A percentile compares a stretch with the other conserved stretches of the same genome.
phyloP scores from a whole-genome alignment of 1,140 invertebrate genomes.

The Philotrypesis tridentata region DNA sequence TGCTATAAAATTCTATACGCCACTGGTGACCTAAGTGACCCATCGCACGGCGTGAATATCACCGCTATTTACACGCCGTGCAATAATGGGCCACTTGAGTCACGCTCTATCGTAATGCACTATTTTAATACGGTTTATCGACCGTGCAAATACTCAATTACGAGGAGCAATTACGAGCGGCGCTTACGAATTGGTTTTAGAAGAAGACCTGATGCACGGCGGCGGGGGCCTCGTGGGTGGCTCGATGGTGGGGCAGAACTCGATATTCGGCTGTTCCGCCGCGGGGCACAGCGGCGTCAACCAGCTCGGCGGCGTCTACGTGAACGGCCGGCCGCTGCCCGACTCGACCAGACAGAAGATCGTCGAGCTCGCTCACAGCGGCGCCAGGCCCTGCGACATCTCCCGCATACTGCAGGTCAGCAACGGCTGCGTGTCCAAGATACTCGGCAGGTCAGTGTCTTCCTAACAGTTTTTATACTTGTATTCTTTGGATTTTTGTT shows the following conservation, averaged over 20 bases:
- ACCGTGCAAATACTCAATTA: too few species aligned
- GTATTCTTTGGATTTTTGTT: too few species aligned
- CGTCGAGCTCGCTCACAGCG: constrained; percentile 96
- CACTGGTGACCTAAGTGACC: too few species aligned
- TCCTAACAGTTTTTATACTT: not conserved
- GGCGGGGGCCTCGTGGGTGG: constrained; percentile 69
- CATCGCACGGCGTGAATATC: too few species aligned
- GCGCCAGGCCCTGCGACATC: constrained; percentile 98
- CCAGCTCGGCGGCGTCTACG: constrained; percentile 98
- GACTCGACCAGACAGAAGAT: constrained; percentile 98
- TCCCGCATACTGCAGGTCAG: constrained; percentile 96
- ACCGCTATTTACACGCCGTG: too few species aligned
- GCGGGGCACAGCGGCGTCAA: constrained; percentile 97
- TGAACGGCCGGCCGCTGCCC: constrained; percentile 96
- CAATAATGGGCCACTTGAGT: too few species aligned
- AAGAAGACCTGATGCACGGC: constrained; percentile 73
- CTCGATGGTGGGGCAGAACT: constrained; percentile 76
- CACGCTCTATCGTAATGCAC: too few species aligned
- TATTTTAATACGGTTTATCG: too few species aligned
- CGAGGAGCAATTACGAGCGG: not conserved
- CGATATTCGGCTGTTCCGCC: constrained; percentile 84
- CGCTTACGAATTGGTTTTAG: constrained; percentile 59
- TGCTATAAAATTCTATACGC: too few species aligned
- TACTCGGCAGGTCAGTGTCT: constrained; percentile 90
- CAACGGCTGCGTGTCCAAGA: constrained; percentile 96